Conservation (phyloP, 1,140 invertebrate species). For the Psilanteris sp. region DNA sequence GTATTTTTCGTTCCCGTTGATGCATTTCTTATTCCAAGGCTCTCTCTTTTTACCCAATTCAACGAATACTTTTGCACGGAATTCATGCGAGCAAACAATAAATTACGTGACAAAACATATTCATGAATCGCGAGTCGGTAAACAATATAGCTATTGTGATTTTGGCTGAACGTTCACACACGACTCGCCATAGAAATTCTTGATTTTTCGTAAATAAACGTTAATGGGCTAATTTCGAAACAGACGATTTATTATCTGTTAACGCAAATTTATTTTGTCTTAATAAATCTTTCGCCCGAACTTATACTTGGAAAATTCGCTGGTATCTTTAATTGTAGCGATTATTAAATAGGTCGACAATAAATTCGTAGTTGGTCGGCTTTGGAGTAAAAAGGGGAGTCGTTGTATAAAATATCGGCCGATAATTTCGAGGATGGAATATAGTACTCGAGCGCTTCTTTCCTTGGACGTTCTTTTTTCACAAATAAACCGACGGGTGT, state of each 20-base stretch:
- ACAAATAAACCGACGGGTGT: too few species aligned
- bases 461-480: too few species aligned
- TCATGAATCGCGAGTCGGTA: background rate
- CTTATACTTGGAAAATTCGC: background rate
- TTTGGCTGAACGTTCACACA: too few species aligned
- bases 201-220: constrained; percentile 26
- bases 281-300: constrained; percentile 16
- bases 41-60: background rate
- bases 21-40: background rate
- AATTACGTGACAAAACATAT: background rate
- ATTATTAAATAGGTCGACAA: constrained; percentile 24
- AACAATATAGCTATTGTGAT: too few species aligned
- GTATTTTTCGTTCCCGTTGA: constrained; percentile 3
- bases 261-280: constrained; percentile 24
- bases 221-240: constrained; percentile 10
- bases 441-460: too few species aligned
- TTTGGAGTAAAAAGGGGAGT: background rate
- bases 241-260: constrained; percentile 17
- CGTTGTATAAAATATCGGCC: background rate
- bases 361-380: constrained; percentile 9
- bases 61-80: background rate
- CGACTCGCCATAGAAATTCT: background rate
- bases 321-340: constrained; percentile 21
- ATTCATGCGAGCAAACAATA: background rate
- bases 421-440: constrained; percentile 5